These are phyloP conservation scores for Chelonus insularis DNA, from an alignment of 1,140 invertebrate species.

Conservation along the genomic window DNA sequence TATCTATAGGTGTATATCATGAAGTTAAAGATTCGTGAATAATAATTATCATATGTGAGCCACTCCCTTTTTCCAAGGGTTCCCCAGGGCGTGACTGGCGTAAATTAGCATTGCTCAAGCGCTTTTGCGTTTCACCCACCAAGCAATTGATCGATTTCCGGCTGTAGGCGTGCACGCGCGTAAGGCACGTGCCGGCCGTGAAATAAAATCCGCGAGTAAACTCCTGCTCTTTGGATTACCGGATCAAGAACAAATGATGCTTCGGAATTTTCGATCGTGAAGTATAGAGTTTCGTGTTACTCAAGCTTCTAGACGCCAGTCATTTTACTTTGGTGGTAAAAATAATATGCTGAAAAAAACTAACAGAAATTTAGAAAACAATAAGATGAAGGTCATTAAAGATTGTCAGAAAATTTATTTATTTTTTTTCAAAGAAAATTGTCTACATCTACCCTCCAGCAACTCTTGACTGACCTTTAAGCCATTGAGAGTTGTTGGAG, in stretches of 20 bases:
- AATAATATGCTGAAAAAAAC: too few species aligned
- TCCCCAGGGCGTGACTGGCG: slow-evolving; percentile 18
- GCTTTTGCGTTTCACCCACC: slow-evolving; percentile 4
- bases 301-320: neutral
- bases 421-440: too few species aligned
- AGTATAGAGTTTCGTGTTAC: slow-evolving; percentile 5
- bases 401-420: too few species aligned
- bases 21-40: slow-evolving; percentile 3
- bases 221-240: neutral
- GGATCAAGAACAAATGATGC: neutral
- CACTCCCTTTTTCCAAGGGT: slow-evolving; percentile 26
- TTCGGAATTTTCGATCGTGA: neutral
- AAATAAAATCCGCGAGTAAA: slow-evolving; percentile 17
- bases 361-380: too few species aligned
- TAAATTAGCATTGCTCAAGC: slow-evolving; percentile 28
- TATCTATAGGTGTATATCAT: neutral
- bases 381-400: too few species aligned
- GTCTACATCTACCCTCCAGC: too few species aligned
- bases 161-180: slow-evolving; percentile 23
- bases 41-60: slow-evolving; percentile 21
- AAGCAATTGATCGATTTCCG: slow-evolving; percentile 28
- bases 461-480: too few species aligned
- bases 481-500: too few species aligned
- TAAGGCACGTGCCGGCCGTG: slow-evolving; percentile 26
- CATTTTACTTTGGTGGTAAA: too few species aligned